These are phyloP conservation scores for Hymenochirus boettgeri DNA, from an alignment of 2,113 vertebrate species.

Conservation along the genomic window DNA sequence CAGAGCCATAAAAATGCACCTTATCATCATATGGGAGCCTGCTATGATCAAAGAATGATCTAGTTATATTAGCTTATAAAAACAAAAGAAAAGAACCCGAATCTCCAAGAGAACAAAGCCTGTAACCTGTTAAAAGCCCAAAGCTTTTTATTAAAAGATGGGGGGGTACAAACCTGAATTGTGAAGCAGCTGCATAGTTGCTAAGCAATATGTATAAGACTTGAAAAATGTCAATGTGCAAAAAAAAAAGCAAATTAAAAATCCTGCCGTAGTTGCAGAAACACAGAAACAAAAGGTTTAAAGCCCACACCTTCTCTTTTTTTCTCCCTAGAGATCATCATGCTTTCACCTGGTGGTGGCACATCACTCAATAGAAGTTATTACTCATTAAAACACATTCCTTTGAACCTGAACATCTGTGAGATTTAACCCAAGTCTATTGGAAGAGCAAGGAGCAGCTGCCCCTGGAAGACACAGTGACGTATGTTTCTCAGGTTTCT, in stretches of 20 bases:
- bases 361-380: conserved; percentile 14
- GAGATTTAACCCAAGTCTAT: background rate
- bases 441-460: background rate
- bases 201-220: background rate
- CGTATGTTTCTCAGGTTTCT: too few species aligned
- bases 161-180: too few species aligned
- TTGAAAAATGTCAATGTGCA: background rate
- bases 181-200: background rate
- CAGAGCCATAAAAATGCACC: too few species aligned
- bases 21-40: too few species aligned
- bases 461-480: background rate
- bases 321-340: conserved; percentile 24
- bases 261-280: background rate
- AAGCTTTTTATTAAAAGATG: too few species aligned
- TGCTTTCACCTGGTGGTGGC: conserved; percentile 13
- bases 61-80: too few species aligned
- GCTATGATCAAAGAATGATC: too few species aligned
- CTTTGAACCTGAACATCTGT: conserved; percentile 30
- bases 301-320: background rate
- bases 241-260: conserved; percentile 4
- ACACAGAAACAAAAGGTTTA: background rate
- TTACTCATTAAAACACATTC: conserved; percentile 26
- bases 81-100: too few species aligned
- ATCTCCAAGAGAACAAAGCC: too few species aligned
- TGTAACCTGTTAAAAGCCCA: too few species aligned